Evolutionary conservation across 2,113 vertebrate species (phyloP).

Genomic region (Urocitellus parryii): DNA sequence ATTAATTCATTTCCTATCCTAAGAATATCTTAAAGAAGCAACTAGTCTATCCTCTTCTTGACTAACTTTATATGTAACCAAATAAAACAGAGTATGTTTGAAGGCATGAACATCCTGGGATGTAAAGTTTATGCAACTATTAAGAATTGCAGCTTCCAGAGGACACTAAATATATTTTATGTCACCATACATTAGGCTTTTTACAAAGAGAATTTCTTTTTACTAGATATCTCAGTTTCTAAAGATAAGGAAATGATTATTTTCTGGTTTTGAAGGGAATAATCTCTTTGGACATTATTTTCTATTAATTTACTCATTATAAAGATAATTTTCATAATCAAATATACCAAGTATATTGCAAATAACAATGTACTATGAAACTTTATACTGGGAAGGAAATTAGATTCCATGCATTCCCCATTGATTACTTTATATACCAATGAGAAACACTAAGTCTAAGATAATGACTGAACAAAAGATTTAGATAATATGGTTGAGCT

Average conservation of each 20-base stretch:
- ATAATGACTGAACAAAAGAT: not conserved
- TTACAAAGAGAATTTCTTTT: not conserved
- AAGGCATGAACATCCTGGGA: not conserved
- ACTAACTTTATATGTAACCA: not conserved
- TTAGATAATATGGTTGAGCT: not conserved
- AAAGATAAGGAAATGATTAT: not conserved
- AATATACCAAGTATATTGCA: not conserved
- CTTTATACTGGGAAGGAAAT: not conserved
- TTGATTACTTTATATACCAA: not conserved
- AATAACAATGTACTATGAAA: not conserved
- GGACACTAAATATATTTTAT: not conserved
- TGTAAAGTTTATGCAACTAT: not conserved
- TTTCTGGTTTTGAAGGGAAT: not conserved
- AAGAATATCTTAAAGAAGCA: not conserved
- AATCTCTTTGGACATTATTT: not conserved
- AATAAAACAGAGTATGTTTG: not conserved
- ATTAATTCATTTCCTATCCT: not conserved
- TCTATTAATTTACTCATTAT: not conserved
- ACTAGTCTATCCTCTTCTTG: not conserved
- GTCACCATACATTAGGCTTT: not conserved
- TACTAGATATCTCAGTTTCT: not conserved
- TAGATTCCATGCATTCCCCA: not conserved
- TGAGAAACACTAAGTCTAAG: not conserved
- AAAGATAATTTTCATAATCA: not conserved
- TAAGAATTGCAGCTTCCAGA: not conserved